Percentiles rank a stretch among this genome's conserved stretches.
Evolutionary conservation across 2,113 vertebrate genomes (phyloP).

Genomic region (Myiopsitta monachus): DNA sequence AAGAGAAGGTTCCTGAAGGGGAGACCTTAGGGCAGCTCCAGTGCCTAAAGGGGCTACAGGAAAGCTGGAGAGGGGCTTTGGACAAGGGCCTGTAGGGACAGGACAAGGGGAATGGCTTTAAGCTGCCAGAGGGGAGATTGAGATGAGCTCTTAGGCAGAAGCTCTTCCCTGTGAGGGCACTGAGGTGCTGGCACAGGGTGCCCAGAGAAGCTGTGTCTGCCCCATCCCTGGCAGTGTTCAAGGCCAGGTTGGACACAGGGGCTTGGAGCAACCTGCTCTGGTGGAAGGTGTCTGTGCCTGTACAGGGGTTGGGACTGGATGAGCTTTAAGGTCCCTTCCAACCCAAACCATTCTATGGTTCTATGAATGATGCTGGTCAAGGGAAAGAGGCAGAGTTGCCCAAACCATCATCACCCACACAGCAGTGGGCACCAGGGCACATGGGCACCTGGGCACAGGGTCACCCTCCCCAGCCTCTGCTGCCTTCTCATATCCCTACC

Average conservation of each 20-base stretch:
- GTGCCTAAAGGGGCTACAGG: no score
- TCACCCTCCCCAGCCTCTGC: neutral
- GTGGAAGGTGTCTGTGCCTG: neutral
- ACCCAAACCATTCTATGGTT: neutral
- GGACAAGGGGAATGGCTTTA: no score
- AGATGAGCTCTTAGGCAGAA: no score
- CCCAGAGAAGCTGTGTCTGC: no score
- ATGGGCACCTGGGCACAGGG: neutral
- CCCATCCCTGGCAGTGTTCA: no score
- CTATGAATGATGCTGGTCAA: neutral
- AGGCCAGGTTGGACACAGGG: no score
- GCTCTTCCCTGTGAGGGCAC: no score
- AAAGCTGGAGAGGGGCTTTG: no score
- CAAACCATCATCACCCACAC: neutral
- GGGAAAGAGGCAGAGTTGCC: neutral
- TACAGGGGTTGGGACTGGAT: rapidly evolving
- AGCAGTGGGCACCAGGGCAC: neutral
- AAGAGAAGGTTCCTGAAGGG: neutral
- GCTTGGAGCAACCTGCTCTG: neutral
- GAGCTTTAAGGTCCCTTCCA: neutral
- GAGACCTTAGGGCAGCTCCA: no score
- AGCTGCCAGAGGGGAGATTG: no score
- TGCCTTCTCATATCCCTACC: neutral
- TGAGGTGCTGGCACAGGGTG: no score
- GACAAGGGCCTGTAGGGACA: no score